Conservation (phyloP, 2,113 vertebrate species). For the Atherinomorus stipes region DNA sequence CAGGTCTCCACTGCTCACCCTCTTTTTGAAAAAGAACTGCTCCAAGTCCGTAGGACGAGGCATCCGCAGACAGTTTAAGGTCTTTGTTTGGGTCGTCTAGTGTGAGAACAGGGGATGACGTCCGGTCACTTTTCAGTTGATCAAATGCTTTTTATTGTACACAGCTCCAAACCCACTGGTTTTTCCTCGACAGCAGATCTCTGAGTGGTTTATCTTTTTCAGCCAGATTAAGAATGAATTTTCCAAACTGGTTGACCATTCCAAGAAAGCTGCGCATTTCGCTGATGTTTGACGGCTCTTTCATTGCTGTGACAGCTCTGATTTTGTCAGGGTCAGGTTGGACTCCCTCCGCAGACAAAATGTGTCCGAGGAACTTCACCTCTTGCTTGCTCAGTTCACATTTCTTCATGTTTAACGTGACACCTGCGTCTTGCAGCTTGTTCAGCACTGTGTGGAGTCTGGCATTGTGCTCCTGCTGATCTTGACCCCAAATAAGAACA, state of each 20-base stretch:
- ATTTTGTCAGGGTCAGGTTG: conserved; percentile 14
- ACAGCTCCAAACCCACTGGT: neutral
- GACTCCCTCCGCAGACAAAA: neutral
- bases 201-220: conserved; percentile 3
- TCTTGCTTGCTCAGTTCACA: conserved; percentile 15
- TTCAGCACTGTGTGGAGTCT: neutral
- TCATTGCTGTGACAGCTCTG: neutral
- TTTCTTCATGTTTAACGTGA: conserved; percentile 24
- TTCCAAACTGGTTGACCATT: neutral
- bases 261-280: neutral
- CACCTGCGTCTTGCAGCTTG: neutral
- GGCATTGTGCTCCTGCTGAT: neutral
- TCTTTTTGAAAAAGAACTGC: neutral
- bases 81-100: conserved; percentile 5
- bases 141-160: neutral
- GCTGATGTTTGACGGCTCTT: neutral
- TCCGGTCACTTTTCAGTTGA: neutral
- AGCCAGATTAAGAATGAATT: neutral
- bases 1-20: neutral
- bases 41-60: neutral
- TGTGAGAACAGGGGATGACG: neutral
- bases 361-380: conserved; percentile 15
- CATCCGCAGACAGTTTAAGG: conserved; percentile 1
- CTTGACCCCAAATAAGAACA: neutral
- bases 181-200: conserved; percentile 7